phyloP scores from a whole-genome alignment of 2,888 invertebrate species.

The Danaus chrysippus region DNA sequence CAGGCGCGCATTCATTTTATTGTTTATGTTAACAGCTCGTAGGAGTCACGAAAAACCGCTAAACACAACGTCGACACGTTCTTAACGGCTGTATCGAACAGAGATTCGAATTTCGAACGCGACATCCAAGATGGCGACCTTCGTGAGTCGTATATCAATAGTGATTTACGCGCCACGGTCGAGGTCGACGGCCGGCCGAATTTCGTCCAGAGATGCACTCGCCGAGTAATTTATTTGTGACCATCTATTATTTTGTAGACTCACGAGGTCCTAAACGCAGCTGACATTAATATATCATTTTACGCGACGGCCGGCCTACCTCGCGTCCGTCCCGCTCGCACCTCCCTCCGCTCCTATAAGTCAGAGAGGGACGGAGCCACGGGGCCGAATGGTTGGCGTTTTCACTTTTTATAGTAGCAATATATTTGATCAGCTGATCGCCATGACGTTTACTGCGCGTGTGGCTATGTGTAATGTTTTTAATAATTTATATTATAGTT shows the following conservation, averaged over 20 bases:
- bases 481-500: conserved; percentile 75
- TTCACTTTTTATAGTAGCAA: conserved; percentile 79
- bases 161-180: conserved; percentile 75
- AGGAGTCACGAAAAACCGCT: conserved; percentile 35
- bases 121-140: conserved; percentile 76
- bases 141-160: conserved; percentile 73
- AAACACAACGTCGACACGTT: conserved; percentile 46
- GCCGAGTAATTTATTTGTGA: conserved; percentile 76
- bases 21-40: conserved; percentile 37
- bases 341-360: conserved; percentile 27
- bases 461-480: conserved; percentile 68
- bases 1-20: conserved; percentile 36
- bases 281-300: conserved; percentile 79
- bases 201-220: conserved; percentile 77
- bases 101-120: conserved; percentile 74
- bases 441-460: conserved; percentile 73
- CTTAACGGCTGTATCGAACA: conserved; percentile 59
- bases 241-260: conserved; percentile 79
- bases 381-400: conserved; percentile 70
- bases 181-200: conserved; percentile 76
- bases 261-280: conserved; percentile 79
- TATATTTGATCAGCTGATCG: conserved; percentile 80
- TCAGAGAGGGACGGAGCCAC: conserved; percentile 49
- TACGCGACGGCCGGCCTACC: conserved; percentile 63
- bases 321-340: conserved; percentile 47